A percentile compares a stretch with the other conserved stretches of the same genome.
phyloP scores from a whole-genome alignment of 2,113 vertebrate species.

The Nannospalax galili region DNA sequence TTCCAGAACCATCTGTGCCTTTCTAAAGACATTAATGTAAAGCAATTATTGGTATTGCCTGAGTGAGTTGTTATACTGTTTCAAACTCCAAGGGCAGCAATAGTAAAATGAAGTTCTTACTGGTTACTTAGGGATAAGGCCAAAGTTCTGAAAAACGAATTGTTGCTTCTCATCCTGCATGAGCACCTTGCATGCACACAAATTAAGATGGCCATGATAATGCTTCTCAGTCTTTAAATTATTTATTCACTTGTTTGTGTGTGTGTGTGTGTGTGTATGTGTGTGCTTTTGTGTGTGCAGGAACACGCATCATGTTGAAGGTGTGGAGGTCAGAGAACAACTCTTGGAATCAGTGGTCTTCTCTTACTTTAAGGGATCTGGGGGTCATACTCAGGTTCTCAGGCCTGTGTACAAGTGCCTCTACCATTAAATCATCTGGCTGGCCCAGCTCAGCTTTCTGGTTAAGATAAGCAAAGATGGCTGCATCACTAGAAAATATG shows the following conservation, averaged over 20 bases:
- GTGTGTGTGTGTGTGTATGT: background rate
- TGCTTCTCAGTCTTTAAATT: background rate
- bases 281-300: background rate
- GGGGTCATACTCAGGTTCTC: background rate
- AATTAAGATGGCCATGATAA: background rate
- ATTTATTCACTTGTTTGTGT: background rate
- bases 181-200: background rate
- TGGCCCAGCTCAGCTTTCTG: background rate
- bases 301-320: too few relatives aligned
- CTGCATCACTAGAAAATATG: background rate
- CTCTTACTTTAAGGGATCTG: background rate
- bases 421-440: too few relatives aligned
- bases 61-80: background rate
- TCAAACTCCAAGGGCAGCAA: background rate
- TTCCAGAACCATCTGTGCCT: conserved; percentile 25
- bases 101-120: background rate
- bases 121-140: background rate
- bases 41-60: background rate
- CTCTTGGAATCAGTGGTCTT: background rate
- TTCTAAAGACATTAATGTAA: background rate
- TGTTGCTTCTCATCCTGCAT: too few relatives aligned
- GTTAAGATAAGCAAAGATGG: background rate
- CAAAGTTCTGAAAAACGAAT: background rate
- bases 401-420: background rate
- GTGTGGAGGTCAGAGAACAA: background rate